Evolutionary conservation across 2,888 invertebrate species (phyloP), one percentile per base, ranked within the genome.

Genomic region (Eristalinus sepulchralis): DNA sequence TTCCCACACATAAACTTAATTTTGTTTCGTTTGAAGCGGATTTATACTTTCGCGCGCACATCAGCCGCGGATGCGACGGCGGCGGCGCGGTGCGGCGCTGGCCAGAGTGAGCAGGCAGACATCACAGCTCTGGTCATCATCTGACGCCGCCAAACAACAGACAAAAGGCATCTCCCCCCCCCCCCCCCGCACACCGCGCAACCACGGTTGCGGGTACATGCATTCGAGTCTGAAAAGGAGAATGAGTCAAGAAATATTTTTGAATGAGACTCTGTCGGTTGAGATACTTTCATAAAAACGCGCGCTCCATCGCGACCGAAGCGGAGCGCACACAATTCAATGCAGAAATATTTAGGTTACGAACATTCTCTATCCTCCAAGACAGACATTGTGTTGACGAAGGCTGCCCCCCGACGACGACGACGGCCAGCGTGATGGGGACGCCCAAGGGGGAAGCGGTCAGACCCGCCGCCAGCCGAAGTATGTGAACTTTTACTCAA

Each of bases 1-100:
- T 83, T 86, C 86, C 86, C 82, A 86, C 86, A 83, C 82, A 83
- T 86, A 83, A 83, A 86, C 78, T 79, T 70, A 77, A 73, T 82
- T 83, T 82, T 77, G 68, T 70, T 70, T 76, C 59, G 31, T 79
- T 81, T 84, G 34, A 80, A 60, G 68, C 72, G 24, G 68, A 57
- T 79, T 72, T 77, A 77, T 73, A 78, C 78, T 82, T 86, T 86
- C 78, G 86, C 73, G 83, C 70, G 67, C 59, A 67, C 79, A 68
- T 75, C 78, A 34, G 27, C 53, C 36, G 17, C 10, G 62, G 59
- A 31, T 53, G 27, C 20, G 60, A 36, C n/a, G n/a, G n/a, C n/a
- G n/a, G n/a, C n/a, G n/a, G 17, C 22, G 27, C 24, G 13, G 17
- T 1, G 17, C 31, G 22, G 62, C 20, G 24, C 9, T 47, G 13